Conservation (phyloP, 2,888 invertebrate genomes). For the Trisateles emortualis region DNA sequence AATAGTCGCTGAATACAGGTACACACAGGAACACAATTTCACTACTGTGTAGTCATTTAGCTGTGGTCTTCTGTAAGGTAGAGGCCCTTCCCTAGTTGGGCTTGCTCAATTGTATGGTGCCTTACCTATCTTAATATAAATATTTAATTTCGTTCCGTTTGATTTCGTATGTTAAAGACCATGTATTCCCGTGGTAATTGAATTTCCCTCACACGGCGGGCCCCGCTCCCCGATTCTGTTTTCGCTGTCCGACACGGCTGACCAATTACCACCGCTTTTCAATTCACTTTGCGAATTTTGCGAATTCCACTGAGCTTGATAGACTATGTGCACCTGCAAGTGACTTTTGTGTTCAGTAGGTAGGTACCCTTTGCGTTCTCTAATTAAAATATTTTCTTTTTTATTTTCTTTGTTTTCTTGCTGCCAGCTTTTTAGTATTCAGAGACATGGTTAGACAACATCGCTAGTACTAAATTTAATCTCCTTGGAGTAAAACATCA, state of each 20-base stretch:
- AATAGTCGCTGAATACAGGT: too few species aligned
- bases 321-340: background rate
- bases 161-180: slow-evolving; percentile 45
- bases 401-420: slow-evolving; percentile 21
- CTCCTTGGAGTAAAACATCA: background rate
- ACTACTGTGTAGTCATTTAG: too few species aligned
- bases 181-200: slow-evolving; percentile 54
- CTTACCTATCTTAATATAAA: too few species aligned
- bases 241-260: slow-evolving; percentile 30
- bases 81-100: too few species aligned
- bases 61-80: too few species aligned
- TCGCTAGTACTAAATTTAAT: background rate
- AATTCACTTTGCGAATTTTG: slow-evolving; percentile 64
- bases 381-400: slow-evolving; percentile 3
- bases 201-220: slow-evolving; percentile 47
- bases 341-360: background rate
- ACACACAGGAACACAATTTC: too few species aligned
- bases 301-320: slow-evolving; percentile 23
- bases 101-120: too few species aligned
- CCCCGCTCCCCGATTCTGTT: slow-evolving; percentile 36
- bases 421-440: slow-evolving; percentile 35
- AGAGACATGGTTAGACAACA: slow-evolving; percentile 18
- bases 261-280: slow-evolving; percentile 56
- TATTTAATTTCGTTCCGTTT: slow-evolving; percentile 37
- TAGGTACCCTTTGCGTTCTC: slow-evolving; percentile 13